These are phyloP conservation scores for Sorex maritimensis DNA, from an alignment of 2,797 vertebrate genomes.

Conservation along the genomic window DNA sequence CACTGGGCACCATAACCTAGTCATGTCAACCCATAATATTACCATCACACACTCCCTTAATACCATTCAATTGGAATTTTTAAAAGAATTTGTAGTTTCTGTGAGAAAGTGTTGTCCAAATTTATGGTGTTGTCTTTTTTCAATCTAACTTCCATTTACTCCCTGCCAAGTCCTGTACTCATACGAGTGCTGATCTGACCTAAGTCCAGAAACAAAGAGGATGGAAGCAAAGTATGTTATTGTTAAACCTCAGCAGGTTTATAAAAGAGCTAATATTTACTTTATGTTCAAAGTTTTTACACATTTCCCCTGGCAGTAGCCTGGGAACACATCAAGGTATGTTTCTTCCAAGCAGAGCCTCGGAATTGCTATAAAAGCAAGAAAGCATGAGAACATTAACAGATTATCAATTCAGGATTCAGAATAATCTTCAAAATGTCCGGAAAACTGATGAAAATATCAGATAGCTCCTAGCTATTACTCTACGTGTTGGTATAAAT, in stretches of 20 bases:
- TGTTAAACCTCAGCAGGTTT: conserved; percentile 29
- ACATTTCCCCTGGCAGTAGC: neutral
- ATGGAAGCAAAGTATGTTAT: neutral
- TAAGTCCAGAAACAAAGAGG: conserved; percentile 21
- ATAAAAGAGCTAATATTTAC: conserved; percentile 38
- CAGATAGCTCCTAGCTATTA: neutral
- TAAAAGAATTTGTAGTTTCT: neutral
- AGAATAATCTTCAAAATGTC: neutral
- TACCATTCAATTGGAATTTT: neutral
- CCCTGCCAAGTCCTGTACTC: neutral
- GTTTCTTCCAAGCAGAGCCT: neutral
- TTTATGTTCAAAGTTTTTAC: conserved; percentile 3
- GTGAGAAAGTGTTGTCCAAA: neutral
- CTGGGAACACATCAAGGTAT: neutral
- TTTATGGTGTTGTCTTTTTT: neutral
- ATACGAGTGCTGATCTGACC: neutral
- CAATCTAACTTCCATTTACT: neutral
- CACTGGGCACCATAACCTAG: no score
- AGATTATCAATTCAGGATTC: neutral
- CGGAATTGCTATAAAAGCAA: neutral
- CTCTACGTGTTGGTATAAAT: neutral
- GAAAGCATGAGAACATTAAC: neutral
- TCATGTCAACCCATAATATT: neutral
- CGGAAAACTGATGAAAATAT: neutral
- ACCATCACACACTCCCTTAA: neutral